A percentile compares a stretch with the other conserved stretches of the same genome.
Evolutionary conservation across 2,888 invertebrate genomes (phyloP).

Genomic region (Acanthoscelides obtectus): DNA sequence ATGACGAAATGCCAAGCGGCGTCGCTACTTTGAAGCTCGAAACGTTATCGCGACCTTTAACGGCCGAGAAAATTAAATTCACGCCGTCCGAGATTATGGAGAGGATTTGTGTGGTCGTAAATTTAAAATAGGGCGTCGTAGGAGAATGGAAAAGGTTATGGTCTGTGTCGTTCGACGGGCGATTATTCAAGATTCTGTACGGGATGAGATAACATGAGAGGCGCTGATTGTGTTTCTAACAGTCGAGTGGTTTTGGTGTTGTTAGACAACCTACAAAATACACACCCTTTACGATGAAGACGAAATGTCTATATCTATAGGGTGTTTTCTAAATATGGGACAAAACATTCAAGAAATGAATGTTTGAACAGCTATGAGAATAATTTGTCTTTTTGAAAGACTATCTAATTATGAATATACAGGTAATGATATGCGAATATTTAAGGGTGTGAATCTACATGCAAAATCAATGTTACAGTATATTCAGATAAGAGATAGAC

Average conservation of each 20-base stretch:
- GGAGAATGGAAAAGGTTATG: not conserved
- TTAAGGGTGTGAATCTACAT: no score
- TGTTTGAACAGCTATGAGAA: no score
- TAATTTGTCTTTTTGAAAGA: no score
- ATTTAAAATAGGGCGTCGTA: not conserved
- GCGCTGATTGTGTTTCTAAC: not conserved
- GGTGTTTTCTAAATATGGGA: no score
- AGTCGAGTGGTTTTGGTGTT: not conserved
- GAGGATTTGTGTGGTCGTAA: not conserved
- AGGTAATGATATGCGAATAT: no score
- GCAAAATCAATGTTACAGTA: no score
- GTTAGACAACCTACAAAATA: not conserved
- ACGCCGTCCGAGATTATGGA: not conserved
- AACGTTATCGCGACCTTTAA: not conserved
- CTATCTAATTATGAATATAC: no score
- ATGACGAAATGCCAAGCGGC: not conserved
- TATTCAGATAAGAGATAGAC: no score
- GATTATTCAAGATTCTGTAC: not conserved
- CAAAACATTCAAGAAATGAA: no score
- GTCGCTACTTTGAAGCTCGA: not conserved
- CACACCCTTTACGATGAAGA: no score
- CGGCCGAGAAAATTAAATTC: not conserved
- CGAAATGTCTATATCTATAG: no score
- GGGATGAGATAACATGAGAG: not conserved
- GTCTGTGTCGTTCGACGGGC: not conserved